Base-by-base conservation (phyloP, 2,888 invertebrate species). In the Caradrina kadenii region DNA sequence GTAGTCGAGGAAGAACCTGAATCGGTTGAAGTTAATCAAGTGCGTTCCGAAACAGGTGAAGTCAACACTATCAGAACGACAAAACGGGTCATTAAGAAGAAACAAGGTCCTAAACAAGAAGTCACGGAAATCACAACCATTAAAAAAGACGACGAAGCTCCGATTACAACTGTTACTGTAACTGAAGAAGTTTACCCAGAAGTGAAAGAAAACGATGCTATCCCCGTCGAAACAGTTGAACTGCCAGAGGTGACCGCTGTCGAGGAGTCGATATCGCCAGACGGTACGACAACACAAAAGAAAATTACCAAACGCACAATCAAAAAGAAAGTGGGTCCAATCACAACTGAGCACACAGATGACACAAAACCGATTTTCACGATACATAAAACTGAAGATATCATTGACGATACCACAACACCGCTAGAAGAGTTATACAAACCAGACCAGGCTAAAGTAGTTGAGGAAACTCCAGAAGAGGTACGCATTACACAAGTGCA, bases 61-160 rank as follows among this genome's bases (percentile, higher is more conserved):
- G 71, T 73, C 3, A 67, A 79, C 21, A 79, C 81, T 55, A 21
- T 81, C 2, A 81, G 75, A 82, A 80, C 85, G 0, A 78, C 86
- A 52, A 92, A 88, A 68, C 86, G 90, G n/a, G 83, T 83, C 3
- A 80, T 92, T 35, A 89, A 58, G 84, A 89, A 88, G 68, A 79
- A 65, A 35, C 64, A 63, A 22, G 86, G 90, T 5, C 72, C 84
- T 0, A 83, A 87, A 31, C 86, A 91, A 63, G 93, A 94, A 73
- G 81, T 91, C 11, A 89, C 90, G 0, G 73, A 94, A 64, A 79
- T 82, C 1, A 75, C 73, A 2, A 82, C 81, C 0, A 90, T 52
- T 82, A 89, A 63, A 91, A 90, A 82, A 76, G 70, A 88, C 53
- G 86, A 81, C 15, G 70, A 81, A 80, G 76, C 72, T 10, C 76